These are phyloP conservation scores for Aspiorhynchus laticeps DNA, from an alignment of 2,113 vertebrate species.

Conservation along the genomic window DNA sequence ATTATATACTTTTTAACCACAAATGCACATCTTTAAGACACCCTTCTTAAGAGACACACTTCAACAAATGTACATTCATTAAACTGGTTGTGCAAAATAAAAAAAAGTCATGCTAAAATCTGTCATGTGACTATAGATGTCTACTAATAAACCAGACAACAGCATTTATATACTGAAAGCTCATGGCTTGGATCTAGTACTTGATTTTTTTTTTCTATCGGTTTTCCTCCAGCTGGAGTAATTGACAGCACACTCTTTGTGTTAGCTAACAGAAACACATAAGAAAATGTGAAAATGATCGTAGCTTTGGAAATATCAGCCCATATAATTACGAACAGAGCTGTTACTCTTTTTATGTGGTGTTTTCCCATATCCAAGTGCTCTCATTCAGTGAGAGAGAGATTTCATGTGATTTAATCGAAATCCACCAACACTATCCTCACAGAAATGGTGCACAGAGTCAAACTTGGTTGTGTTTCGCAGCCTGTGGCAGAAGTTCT, in stretches of 20 bases:
- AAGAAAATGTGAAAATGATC: not conserved
- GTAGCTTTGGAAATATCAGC: not conserved
- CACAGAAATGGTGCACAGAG: not conserved
- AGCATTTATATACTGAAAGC: not conserved
- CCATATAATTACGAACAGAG: not conserved
- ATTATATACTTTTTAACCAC: too few relatives aligned
- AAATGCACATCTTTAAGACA: too few relatives aligned
- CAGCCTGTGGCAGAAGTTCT: conserved; percentile 30
- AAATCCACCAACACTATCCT: not conserved
- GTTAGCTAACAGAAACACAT: not conserved
- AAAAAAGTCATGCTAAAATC: too few relatives aligned
- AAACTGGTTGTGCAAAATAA: too few relatives aligned
- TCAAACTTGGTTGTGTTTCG: not conserved
- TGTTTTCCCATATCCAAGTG: not conserved
- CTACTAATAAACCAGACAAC: not conserved
- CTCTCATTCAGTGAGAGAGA: not conserved
- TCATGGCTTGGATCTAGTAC: not conserved
- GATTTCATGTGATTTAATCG: conserved; percentile 17
- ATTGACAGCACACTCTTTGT: not conserved
- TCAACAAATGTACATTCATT: too few relatives aligned
- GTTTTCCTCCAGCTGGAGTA: not conserved
- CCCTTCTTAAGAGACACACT: too few relatives aligned
- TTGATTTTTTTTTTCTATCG: not conserved
- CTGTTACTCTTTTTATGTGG: not conserved
- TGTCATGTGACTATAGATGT: too few relatives aligned